phyloP scores from a whole-genome alignment of 2,888 invertebrate genomes.

The Selenia dentaria region DNA sequence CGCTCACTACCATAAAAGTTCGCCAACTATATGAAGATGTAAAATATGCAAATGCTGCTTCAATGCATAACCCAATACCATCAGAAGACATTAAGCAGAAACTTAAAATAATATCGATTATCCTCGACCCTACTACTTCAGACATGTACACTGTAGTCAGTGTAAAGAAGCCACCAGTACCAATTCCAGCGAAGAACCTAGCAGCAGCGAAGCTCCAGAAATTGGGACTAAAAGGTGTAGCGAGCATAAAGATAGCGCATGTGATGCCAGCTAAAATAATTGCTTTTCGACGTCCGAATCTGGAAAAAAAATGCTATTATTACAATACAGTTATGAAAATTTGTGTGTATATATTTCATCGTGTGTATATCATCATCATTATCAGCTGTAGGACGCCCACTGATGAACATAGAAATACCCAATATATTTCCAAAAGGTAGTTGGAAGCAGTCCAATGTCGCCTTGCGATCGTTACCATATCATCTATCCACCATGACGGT shows the following conservation, averaged over 20 bases:
- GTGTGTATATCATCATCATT: too few species aligned
- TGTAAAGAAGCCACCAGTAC: slow-evolving; percentile 90
- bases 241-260: slow-evolving; percentile 86
- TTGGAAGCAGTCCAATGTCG: too few species aligned
- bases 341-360: too few species aligned
- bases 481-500: too few species aligned
- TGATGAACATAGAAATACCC: too few species aligned
- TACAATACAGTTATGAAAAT: too few species aligned
- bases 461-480: too few species aligned
- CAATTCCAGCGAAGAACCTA: slow-evolving; percentile 87
- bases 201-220: slow-evolving; percentile 81
- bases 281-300: slow-evolving; percentile 78
- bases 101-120: slow-evolving; percentile 59
- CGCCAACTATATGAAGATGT: slow-evolving; percentile 53
- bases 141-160: slow-evolving; percentile 70
- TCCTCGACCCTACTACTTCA: slow-evolving; percentile 82
- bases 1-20: slow-evolving; percentile 41
- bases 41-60: slow-evolving; percentile 51
- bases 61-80: slow-evolving; percentile 39
- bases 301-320: slow-evolving; percentile 24
- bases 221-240: slow-evolving; percentile 86
- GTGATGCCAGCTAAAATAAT: slow-evolving; percentile 86
- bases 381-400: too few species aligned
- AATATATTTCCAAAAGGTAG: too few species aligned
- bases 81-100: slow-evolving; percentile 44